Evolutionary conservation across 2,113 vertebrate genomes (phyloP), one percentile per base, ranked within the genome.

Genomic region (Pedetes capensis): DNA sequence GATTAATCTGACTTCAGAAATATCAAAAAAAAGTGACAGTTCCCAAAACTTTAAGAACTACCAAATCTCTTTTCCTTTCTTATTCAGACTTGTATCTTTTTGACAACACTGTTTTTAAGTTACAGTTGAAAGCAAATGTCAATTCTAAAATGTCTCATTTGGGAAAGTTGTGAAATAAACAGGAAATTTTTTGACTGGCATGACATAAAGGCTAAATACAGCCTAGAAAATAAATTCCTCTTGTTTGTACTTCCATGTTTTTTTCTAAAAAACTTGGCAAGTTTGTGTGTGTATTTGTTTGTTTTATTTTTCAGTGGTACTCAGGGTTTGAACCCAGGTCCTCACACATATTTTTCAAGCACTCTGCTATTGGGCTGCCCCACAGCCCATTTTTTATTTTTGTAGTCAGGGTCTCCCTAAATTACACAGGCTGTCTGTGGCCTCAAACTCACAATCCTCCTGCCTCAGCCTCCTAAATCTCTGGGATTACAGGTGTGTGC

Each of bases 71-170:
- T 88, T 79, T 83, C 11, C 22, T 34, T 37, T 53, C 11, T 64
- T 81, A 69, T 34, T 87, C 7, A 47, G 6, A 37, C 72, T 76
- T 94, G 4, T 47, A 42, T 20, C 57, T 92, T 86, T 72, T 79
- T n/a, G n/a, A 37, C 80, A 88, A 92, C 68, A n/a, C 27, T 23
- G 69, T n/a, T 63, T 81, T 90, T 9, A 85, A 90, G 49, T 22
- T 42, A 87, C 17, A 42, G 57, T 84, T 92, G 25, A 87, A 81
- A 87, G 47, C 72, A 71, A 97, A 39, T 80, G 68, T n/a, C 47
- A 95, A 53, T 64, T 75, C 55, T 75, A 84, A 90, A 69, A 88
- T 76, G 29, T 59, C 93, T 80, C 55, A 85, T 85, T 81, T 93
- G 32, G 0, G 39, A 93, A 96, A 81, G 20, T 25, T 96, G 49